Evolutionary conservation across 2,888 invertebrate genomes (phyloP), one percentile per base, ranked within the genome.

Genomic region (Mimachlamys varia): DNA sequence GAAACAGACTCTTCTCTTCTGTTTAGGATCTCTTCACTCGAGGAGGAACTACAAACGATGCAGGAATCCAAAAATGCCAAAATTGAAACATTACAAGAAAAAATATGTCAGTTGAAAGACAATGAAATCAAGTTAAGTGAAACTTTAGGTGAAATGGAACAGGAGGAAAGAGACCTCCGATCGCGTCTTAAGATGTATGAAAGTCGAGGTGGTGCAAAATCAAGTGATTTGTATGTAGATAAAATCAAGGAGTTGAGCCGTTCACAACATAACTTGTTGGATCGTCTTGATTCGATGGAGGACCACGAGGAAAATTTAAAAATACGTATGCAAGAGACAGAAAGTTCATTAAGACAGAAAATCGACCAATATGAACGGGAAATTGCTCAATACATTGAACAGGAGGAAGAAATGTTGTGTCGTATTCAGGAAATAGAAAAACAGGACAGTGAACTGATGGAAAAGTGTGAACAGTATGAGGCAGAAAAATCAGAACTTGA

Each of bases 51-150:
- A 27, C 91, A 94, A 33, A 91, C 92, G 58, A 91, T 93, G 27
- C 91, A 92, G 10, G 95, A 95, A 89, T 93, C 94, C 90, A 95
- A 95, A 89, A 94, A 95, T 93, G 90, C 93, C 44, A 95, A 94
- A 91, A 95, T 95, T 49, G 95, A 94, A 90, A 92, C 91, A 49
- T 92, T 96, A 44, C 94, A 95, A 87, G 95, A 95, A 90, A 91
- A 93, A 55, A 90, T 95, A 0, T 93, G 92, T 10, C 93, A 92
- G n/a, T 89, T 94, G 44, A 93, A 93, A 76, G 94, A 95, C 90
- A 95, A 93, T 89, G 95, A 96, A 92, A 92, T 94, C 33, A 95
- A 95, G 90, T 92, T 95, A 49, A 94, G 93, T 90, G 95, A 96
- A 92, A 94, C 95, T 38, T 88, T 96, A 22, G 89, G 90, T 33